Conservation (phyloP, 2,888 invertebrate species). For the Eubasilissa splendida region DNA sequence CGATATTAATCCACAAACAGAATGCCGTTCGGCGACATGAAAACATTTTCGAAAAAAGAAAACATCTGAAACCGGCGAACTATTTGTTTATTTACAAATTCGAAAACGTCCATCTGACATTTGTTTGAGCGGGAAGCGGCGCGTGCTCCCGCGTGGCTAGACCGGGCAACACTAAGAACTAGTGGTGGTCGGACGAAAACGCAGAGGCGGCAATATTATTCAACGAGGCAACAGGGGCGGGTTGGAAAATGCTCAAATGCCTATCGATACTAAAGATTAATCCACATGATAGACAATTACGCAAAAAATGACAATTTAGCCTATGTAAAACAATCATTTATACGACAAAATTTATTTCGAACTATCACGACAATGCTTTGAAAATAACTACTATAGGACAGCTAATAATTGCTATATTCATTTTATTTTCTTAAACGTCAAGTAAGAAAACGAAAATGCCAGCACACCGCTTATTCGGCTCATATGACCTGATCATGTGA, state of each 20-base stretch:
- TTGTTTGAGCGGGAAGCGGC: constrained; percentile 37
- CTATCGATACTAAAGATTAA: neutral
- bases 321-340: neutral
- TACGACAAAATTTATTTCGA: neutral
- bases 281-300: neutral
- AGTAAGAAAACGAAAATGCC: too few species aligned
- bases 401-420: too few species aligned
- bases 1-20: constrained; percentile 3
- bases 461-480: too few species aligned
- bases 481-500: too few species aligned
- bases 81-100: constrained; percentile 41
- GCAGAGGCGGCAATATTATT: constrained; percentile 12
- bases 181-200: neutral
- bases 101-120: constrained; percentile 35
- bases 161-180: constrained; percentile 34
- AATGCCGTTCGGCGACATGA: neutral
- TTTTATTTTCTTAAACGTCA: too few species aligned
- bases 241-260: neutral
- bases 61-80: neutral
- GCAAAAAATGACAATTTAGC: neutral
- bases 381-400: too few species aligned
- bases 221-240: neutral
- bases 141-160: constrained; percentile 44
- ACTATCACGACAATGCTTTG: neutral
- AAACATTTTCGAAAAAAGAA: constrained; percentile 5